A percentile compares a stretch with the other conserved stretches of the same genome.
These are phyloP conservation scores for Antrozous pallidus DNA, from an alignment of 2,797 vertebrate species.

Conservation along the genomic window DNA sequence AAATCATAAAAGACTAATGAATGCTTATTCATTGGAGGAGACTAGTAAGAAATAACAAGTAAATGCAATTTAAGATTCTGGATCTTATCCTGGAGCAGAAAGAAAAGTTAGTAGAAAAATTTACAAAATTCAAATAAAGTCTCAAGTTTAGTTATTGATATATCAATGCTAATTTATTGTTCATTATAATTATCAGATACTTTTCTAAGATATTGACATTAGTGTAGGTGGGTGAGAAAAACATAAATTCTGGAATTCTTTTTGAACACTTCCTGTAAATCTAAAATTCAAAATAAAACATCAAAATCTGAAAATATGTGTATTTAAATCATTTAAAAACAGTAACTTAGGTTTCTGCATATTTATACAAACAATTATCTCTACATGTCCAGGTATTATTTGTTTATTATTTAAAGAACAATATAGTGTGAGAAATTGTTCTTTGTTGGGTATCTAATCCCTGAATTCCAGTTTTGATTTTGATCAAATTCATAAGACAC, in stretches of 20 bases:
- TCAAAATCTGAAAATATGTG: not conserved
- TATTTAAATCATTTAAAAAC: not conserved
- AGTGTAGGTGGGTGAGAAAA: not conserved
- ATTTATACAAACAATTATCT: not conserved
- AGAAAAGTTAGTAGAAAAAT: not conserved
- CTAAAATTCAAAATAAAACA: conserved; percentile 12
- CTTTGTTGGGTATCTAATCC: not conserved
- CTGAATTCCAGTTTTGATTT: not conserved
- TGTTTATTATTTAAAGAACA: not conserved
- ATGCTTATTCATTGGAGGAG: not conserved
- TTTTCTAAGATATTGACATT: conserved; percentile 34
- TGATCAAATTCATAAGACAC: not conserved
- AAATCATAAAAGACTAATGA: not conserved
- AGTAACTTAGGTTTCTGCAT: not conserved
- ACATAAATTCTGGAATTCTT: not conserved
- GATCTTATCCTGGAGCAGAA: not conserved
- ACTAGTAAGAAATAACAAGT: not conserved
- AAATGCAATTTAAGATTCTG: not conserved
- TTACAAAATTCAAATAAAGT: not conserved
- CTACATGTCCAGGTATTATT: not conserved
- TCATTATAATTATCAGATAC: not conserved
- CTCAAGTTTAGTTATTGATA: not conserved
- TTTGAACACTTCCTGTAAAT: not conserved
- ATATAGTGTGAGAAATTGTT: not conserved
- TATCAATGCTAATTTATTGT: not conserved